phyloP scores from a whole-genome alignment of 2,888 invertebrate genomes.

The Pollenia amentaria region DNA sequence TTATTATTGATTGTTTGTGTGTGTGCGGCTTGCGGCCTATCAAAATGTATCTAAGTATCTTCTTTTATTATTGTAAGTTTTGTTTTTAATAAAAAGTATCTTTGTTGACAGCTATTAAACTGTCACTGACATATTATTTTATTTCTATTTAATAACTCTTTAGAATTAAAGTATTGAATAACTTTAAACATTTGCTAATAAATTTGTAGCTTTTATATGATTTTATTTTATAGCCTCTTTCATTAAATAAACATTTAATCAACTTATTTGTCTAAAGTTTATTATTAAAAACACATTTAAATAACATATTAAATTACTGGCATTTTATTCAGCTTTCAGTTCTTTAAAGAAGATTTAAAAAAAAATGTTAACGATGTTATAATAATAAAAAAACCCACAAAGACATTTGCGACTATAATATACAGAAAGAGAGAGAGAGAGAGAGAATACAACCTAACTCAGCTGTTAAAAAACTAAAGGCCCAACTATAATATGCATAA shows the following conservation, averaged over 20 bases:
- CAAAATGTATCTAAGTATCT: background rate
- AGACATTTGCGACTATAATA: too few relatives aligned
- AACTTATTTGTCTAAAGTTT: constrained; percentile 33
- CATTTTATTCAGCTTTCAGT: too few relatives aligned
- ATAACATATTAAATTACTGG: too few relatives aligned
- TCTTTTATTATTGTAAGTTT: background rate
- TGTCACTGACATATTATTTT: background rate
- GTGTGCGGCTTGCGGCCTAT: background rate
- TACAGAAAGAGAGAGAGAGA: too few relatives aligned
- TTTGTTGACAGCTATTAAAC: constrained; percentile 12
- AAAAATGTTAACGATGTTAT: too few relatives aligned
- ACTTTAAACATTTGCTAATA: background rate
- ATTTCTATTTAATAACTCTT: constrained; percentile 22
- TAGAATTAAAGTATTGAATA: background rate
- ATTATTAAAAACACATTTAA: background rate
- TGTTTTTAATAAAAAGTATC: background rate
- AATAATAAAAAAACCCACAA: too few relatives aligned
- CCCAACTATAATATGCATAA: too few relatives aligned
- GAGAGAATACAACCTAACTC: too few relatives aligned
- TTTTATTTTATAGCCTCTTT: constrained; percentile 4
- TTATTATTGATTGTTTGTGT: constrained; percentile 11
- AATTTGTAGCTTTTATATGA: constrained; percentile 1
- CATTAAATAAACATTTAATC: constrained; percentile 29
- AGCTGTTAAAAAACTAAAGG: too few relatives aligned
- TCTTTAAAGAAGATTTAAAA: too few relatives aligned